Evolutionary conservation across 2,888 invertebrate genomes (phyloP), one percentile per base, ranked within the genome.

Genomic region (Trichopria drosophilae): DNA sequence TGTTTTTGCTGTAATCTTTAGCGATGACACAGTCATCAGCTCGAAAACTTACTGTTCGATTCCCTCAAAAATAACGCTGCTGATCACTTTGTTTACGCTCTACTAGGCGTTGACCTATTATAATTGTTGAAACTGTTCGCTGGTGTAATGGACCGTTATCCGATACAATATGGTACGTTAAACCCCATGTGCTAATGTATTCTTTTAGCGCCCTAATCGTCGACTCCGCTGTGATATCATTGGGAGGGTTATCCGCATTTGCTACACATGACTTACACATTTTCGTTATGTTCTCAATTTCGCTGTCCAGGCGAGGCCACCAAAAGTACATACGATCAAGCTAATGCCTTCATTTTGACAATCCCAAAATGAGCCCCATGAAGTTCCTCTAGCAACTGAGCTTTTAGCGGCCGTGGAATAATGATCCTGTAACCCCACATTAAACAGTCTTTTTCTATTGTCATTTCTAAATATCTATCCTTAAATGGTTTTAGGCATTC

Each of bases 321-420:
- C 32, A 31, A 15, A 31, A 16, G 18, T 31, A 31, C 18, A 18
- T 55, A 58, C 18, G 32, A 31, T 18, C n/a, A n/a, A n/a, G n/a
- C n/a, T n/a, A 10, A n/a, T 18, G n/a, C 32, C 18, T 31, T 10
- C n/a, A 31, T 6, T 31, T 6, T 31, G 15, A 7, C 3, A 18
- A 31, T 53, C 4, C 63, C 63, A 28, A 58, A 16, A 40, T 60
- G 62, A 7, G 58, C 55, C 1, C 28, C 34, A 41, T 64, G 58
- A 19, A 63, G 52, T 47, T 63, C 59, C 6, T 53, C 15, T 10
- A 61, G 35, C 2, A 63, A 35, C 12, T 40, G 19, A 13, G 22
- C 15, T 23, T 49, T 50, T 6, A 61, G 29, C 5, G 23, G 5
- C 13, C 9, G 5, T 2, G 47, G 40, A 1, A 47, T 40, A 1